Evolutionary conservation across 2,113 vertebrate species (phyloP).

Genomic region (Takifugu bimaculatus): DNA sequence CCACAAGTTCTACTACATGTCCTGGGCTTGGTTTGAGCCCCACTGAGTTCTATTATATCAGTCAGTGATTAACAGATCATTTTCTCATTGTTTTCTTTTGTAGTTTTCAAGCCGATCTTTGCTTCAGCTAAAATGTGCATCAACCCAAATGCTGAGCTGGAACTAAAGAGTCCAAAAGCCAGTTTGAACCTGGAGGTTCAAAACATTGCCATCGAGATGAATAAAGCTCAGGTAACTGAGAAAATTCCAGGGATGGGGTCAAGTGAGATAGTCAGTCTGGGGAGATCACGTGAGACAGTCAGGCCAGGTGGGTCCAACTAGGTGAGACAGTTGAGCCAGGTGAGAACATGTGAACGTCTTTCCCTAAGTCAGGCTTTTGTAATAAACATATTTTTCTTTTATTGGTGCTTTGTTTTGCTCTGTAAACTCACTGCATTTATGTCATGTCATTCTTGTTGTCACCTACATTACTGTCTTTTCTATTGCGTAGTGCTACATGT

Average conservation of each 20-base stretch:
- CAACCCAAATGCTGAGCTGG: constrained; percentile 85
- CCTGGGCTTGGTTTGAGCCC: neutral
- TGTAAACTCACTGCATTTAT: too few species aligned
- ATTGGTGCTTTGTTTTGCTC: too few species aligned
- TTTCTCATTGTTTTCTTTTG: neutral
- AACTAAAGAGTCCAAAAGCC: constrained; percentile 84
- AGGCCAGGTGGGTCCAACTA: neutral
- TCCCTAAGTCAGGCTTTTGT: neutral
- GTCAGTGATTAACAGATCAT: neutral
- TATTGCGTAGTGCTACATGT: too few species aligned
- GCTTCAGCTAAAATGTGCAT: constrained; percentile 91
- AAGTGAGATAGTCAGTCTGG: neutral
- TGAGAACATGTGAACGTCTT: neutral
- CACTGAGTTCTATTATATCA: too few species aligned
- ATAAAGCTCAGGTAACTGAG: constrained; percentile 84
- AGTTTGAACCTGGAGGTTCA: constrained; percentile 88
- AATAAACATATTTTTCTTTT: neutral
- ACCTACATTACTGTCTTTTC: too few species aligned
- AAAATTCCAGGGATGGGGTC: neutral
- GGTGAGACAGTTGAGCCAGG: accelerated
- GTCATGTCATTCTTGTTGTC: too few species aligned
- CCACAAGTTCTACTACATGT: neutral
- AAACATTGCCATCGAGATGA: constrained; percentile 90
- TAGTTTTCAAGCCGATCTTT: constrained; percentile 93
- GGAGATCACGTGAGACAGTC: neutral